Conservation (phyloP, 1,140 invertebrate genomes). For the Temnothorax longispinosus region DNA sequence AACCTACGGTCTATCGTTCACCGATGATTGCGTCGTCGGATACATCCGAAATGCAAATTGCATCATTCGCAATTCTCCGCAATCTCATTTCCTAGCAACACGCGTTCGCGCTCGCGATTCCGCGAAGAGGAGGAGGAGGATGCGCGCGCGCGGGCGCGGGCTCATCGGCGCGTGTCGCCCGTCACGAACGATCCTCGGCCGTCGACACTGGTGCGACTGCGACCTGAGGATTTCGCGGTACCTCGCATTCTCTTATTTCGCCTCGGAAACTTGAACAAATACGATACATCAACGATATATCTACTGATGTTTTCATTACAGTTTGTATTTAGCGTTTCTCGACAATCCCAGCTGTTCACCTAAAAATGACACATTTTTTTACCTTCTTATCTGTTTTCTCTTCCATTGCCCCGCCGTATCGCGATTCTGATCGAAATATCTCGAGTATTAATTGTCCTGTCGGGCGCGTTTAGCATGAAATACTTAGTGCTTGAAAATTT, state of each 20-base stretch:
- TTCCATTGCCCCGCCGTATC: not conserved
- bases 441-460: not conserved
- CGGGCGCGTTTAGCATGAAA: not conserved
- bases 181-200: slow-evolving; percentile 37
- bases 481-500: not conserved
- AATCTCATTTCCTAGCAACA: slow-evolving; percentile 40
- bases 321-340: not conserved
- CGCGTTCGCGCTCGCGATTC: slow-evolving; percentile 1
- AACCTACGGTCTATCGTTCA: too few species aligned
- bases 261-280: not conserved
- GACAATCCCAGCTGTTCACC: not conserved
- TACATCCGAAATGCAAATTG: not conserved
- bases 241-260: not conserved
- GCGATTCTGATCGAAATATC: not conserved
- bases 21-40: not conserved
- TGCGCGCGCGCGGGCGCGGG: not conserved
- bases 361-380: not conserved
- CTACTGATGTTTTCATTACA: not conserved
- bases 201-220: not conserved
- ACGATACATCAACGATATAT: not conserved
- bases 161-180: slow-evolving; percentile 45
- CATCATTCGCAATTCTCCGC: slow-evolving; percentile 4
- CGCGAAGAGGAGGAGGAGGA: slow-evolving; percentile 3
- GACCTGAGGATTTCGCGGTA: not conserved
- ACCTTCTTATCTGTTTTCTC: not conserved